These are phyloP conservation scores for Plectropomus leopardus DNA, from an alignment of 2,113 vertebrate species.

Conservation along the genomic window DNA sequence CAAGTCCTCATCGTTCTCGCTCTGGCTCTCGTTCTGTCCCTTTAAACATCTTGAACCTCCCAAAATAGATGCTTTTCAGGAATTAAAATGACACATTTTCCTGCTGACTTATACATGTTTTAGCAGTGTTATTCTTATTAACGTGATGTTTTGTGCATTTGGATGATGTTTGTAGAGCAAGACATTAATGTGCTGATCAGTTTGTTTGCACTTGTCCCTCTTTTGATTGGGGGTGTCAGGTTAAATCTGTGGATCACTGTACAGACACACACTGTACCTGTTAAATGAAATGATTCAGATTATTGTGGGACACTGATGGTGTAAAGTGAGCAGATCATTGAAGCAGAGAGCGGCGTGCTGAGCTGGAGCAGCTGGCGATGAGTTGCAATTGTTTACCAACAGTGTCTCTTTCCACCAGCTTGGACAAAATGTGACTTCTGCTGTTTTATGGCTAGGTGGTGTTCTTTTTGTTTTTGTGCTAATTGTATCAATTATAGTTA, in stretches of 20 bases:
- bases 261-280: not conserved
- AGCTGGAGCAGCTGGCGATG: conserved; percentile 22
- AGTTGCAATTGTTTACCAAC: conserved; percentile 33
- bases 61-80: conserved; percentile 26
- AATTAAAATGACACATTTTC: conserved; percentile 12
- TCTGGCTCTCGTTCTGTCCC: not conserved
- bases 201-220: not conserved
- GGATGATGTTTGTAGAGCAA: not conserved
- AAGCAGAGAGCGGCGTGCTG: not conserved
- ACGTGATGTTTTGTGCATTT: not conserved
- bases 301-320: not conserved
- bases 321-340: not conserved
- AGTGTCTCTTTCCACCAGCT: conserved; percentile 7
- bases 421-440: not conserved
- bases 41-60: conserved; percentile 3
- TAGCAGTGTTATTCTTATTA: not conserved
- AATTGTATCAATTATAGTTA: conserved; percentile 6
- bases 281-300: not conserved
- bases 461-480: not conserved
- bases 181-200: not conserved
- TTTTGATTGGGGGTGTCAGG: not conserved
- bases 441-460: not conserved
- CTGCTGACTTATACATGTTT: conserved; percentile 6
- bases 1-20: not conserved
- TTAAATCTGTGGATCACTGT: not conserved